Conservation (phyloP, 1,140 invertebrate genomes). For the Elymnias hypermnestra region DNA sequence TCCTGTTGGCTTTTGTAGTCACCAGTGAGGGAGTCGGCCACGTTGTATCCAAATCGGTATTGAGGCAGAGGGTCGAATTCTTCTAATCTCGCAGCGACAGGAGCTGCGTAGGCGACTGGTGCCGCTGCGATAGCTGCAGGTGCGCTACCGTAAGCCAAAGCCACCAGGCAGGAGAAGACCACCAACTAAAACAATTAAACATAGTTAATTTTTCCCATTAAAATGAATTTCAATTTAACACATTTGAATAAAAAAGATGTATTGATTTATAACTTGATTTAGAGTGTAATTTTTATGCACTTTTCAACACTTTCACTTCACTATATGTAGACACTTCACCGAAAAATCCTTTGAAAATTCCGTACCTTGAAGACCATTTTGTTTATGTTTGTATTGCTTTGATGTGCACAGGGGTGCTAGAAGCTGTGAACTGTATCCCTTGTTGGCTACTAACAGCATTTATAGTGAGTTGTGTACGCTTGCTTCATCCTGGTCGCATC, state of each 20-base stretch:
- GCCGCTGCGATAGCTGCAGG: slow-evolving; percentile 51
- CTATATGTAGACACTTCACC: slow-evolving; percentile 38
- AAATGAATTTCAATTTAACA: no score
- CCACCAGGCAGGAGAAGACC: slow-evolving; percentile 55
- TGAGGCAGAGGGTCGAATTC: slow-evolving; percentile 78
- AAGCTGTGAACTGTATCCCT: slow-evolving; percentile 61
- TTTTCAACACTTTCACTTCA: slow-evolving; percentile 27
- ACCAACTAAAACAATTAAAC: slow-evolving; percentile 44
- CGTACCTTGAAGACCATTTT: slow-evolving; percentile 68
- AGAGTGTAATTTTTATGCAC: not conserved
- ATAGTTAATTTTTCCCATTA: not conserved
- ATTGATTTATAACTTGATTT: no score
- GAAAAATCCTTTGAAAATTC: slow-evolving; percentile 33
- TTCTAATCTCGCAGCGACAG: slow-evolving; percentile 64
- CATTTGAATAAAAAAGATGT: no score
- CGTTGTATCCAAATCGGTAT: slow-evolving; percentile 79
- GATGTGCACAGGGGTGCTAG: slow-evolving; percentile 55
- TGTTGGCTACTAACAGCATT: slow-evolving; percentile 54
- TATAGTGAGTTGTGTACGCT: slow-evolving; percentile 51
- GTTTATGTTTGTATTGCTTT: slow-evolving; percentile 29
- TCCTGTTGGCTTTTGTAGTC: slow-evolving; percentile 80
- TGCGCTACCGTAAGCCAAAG: slow-evolving; percentile 47
- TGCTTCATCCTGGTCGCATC: slow-evolving; percentile 66
- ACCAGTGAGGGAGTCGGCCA: slow-evolving; percentile 78
- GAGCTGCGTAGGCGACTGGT: slow-evolving; percentile 47